Base-by-base conservation (phyloP, 2,888 invertebrate genomes). In the Eulithis testata region DNA sequence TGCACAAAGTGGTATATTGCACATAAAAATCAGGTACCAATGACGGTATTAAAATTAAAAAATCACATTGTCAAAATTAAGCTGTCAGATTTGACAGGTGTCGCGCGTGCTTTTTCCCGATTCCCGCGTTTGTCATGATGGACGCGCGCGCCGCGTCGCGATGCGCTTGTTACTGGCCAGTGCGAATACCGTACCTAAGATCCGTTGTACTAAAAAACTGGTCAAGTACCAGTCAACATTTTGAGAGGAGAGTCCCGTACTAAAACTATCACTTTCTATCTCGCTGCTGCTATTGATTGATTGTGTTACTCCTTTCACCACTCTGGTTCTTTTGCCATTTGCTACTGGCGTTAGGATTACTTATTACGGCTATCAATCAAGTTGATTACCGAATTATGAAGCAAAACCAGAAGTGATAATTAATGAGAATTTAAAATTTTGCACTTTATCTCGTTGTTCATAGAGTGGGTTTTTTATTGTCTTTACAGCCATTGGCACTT, bases 1-100 rank as follows among this genome's bases (percentile, higher is more conserved):
- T 91, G 91, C 91, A 91, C 91, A 73, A 65, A 74, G 82, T 82
- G 88, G 82, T 77, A 77, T 91, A 91, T 91, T 91, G 91, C 91
- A 91, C 91, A 73, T 77, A 71, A 37, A 75, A 76, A 76, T 86
- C 88, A 88, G 89, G 88, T 89, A 89, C 88, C 75, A 57, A 65
- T 71, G 72, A 66, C 73, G 76, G 75, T 74, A 72, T 68, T 67
- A 66, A 72, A 69, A 69, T 70, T 69, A 65, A 72, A 71, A 67
- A 66, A 76, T 80, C 75, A 79, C 79, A 80, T 80, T 74, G 74
- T 77, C 60, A 69, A 44, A 60, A 53, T 58, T 64, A 66, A 59
- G 57, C 69, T 72, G 72, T 73, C 73, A 73, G 55, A 66, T 66
- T 50, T 71, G 74, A 71, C 74, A 67, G 67, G 43, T 68, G 67